Evolutionary conservation across 2,113 vertebrate genomes (phyloP), one percentile per base, ranked within the genome.

Genomic region (Coturnix japonica): DNA sequence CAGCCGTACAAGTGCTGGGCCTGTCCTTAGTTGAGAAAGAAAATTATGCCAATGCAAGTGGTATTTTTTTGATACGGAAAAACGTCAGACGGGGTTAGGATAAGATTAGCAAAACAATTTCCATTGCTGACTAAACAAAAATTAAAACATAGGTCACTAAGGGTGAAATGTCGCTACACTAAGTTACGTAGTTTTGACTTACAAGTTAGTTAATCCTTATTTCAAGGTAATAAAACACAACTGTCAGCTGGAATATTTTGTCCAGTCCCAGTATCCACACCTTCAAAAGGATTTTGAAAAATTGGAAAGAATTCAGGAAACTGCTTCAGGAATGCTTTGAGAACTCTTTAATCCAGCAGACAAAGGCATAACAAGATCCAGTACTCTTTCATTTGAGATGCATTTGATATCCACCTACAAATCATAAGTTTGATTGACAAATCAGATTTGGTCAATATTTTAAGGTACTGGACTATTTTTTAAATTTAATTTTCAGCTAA

Each of bases 91-190:
- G 22, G 59, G 53, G 41, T 63, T 84, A 5, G 41, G 96, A 95
- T 95, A 95, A 95, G 93, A 96, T 96, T 96, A 94, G 87, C 44
- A 85, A 94, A 96, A 92, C 72, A 74, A 90, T 92, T 96, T 95
- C 89, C 64, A 91, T 78, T 91, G 87, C 85, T 95, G 89, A 92
- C 72, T 76, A 95, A 93, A 94, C 79, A 89, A 51, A 87, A 89
- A 79, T 79, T 79, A 89, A 82, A 93, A 94, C 60, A 47, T 76
- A 57, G 91, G 89, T 87, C 79, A 75, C 69, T 44, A 83, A 89
- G 74, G 81, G 84, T 94, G 90, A 95, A 95, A 95, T 77, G 89
- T 87, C 89, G 83, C 46, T 89, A 81, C 47, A 71, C 47, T 11
- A 8, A 91, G 85, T 89, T 91, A 70, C 57, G 72, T 57, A 87